Evolutionary conservation across 2,888 invertebrate species (phyloP).

Genomic region (Ichneumon xanthorius): DNA sequence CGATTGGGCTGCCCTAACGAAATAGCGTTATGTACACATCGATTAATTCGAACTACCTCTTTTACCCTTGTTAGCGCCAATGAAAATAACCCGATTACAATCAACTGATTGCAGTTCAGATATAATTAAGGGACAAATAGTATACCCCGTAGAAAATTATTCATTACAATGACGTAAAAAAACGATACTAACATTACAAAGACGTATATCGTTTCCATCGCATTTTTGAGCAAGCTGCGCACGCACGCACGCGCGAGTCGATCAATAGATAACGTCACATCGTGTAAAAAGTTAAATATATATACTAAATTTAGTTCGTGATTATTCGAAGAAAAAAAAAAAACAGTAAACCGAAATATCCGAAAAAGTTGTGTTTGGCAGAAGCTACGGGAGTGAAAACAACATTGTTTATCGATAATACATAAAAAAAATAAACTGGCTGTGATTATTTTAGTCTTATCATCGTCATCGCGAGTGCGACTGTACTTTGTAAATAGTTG

Average conservation of each 20-base stretch:
- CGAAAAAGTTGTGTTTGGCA: slow-evolving; percentile 13
- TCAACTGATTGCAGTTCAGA: background rate
- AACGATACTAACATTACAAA: background rate
- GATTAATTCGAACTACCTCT: slow-evolving; percentile 39
- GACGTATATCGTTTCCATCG: background rate
- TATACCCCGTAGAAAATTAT: background rate
- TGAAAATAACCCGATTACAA: background rate
- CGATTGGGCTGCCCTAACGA: slow-evolving; percentile 20
- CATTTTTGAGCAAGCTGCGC: slow-evolving; percentile 7
- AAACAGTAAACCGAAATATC: background rate
- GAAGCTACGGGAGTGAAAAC: slow-evolving; percentile 18
- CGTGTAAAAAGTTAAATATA: slow-evolving; percentile 17
- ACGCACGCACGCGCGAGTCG: slow-evolving; percentile 8
- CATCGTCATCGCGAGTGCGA: slow-evolving; percentile 69
- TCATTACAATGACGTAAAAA: background rate
- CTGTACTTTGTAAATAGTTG: slow-evolving; percentile 66
- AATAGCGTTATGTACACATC: slow-evolving; percentile 36
- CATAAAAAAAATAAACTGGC: slow-evolving; percentile 81
- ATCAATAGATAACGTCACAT: background rate
- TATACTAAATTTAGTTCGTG: slow-evolving; percentile 18
- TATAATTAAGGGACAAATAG: slow-evolving; percentile 4
- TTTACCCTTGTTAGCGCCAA: background rate
- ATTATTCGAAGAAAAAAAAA: slow-evolving; percentile 15
- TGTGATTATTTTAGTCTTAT: slow-evolving; percentile 83
- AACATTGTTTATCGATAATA: slow-evolving; percentile 76